Evolutionary conservation across 2,797 vertebrate genomes (phyloP).

Genomic region (Ara ararauna): DNA sequence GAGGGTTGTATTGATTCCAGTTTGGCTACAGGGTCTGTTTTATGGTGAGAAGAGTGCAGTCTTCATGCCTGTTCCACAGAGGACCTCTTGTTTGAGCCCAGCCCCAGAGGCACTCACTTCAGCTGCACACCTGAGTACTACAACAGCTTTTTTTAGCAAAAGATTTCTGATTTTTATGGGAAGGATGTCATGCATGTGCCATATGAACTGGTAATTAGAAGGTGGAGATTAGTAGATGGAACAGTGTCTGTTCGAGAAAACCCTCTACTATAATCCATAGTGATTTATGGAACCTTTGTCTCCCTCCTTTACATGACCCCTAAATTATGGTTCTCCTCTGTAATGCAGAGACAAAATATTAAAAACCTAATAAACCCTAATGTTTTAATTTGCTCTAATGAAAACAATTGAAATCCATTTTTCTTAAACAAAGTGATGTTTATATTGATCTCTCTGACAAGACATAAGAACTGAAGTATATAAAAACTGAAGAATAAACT

Average conservation of each 20-base stretch:
- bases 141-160: neutral
- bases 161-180: neutral
- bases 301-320: neutral
- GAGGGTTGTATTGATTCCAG: neutral
- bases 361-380: neutral
- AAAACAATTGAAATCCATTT: conserved; percentile 2
- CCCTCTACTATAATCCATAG: neutral
- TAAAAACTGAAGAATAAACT: neutral
- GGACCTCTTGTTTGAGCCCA: neutral
- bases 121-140: neutral
- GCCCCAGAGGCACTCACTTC: neutral
- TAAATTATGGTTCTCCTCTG: neutral
- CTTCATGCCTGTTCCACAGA: neutral
- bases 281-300: neutral
- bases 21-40: neutral
- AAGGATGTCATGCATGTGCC: neutral
- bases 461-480: neutral
- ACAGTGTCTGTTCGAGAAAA: neutral
- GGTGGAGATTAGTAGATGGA: neutral
- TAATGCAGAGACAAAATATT: neutral
- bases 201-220: neutral
- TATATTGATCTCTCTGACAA: neutral
- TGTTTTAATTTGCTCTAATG: neutral
- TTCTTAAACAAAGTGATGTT: neutral
- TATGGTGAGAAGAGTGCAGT: neutral